A percentile compares a stretch with the other conserved stretches of the same genome.
Evolutionary conservation across 1,140 invertebrate genomes (phyloP).

Genomic region (Oedothorax gibbosus): DNA sequence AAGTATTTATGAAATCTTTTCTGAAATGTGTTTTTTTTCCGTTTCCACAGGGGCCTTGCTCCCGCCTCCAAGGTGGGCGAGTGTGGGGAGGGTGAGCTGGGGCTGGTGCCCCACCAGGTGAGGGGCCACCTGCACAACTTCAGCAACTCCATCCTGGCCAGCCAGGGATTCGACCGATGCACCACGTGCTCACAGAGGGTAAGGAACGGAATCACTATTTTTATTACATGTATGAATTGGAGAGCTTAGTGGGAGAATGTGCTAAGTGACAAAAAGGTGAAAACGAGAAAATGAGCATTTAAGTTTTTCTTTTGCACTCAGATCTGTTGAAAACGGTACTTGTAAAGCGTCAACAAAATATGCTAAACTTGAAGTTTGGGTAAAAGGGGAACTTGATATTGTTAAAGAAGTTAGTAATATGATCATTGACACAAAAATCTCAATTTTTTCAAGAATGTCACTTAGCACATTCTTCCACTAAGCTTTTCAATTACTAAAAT

Average conservation of each 20-base stretch:
- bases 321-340: background rate
- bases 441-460: too few species aligned
- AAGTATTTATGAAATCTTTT: background rate
- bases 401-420: too few species aligned
- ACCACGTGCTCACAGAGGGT: conserved; percentile 86
- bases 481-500: too few species aligned
- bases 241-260: background rate
- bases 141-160: conserved; percentile 83
- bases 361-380: background rate
- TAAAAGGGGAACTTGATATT: background rate
- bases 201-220: conserved; percentile 54
- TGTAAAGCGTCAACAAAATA: background rate
- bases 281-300: too few species aligned
- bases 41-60: conserved; percentile 28
- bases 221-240: too few species aligned
- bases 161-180: conserved; percentile 86
- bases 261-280: too few species aligned
- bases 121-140: conserved; percentile 88
- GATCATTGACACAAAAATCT: too few species aligned
- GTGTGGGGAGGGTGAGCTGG: conserved; percentile 73
- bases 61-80: conserved; percentile 6
- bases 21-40: background rate
- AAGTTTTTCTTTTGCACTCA: background rate
- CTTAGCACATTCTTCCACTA: too few species aligned
- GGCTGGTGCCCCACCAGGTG: conserved; percentile 93